These are phyloP conservation scores for Reticulitermes speratus DNA, from an alignment of 1,140 invertebrate species.

Conservation along the genomic window DNA sequence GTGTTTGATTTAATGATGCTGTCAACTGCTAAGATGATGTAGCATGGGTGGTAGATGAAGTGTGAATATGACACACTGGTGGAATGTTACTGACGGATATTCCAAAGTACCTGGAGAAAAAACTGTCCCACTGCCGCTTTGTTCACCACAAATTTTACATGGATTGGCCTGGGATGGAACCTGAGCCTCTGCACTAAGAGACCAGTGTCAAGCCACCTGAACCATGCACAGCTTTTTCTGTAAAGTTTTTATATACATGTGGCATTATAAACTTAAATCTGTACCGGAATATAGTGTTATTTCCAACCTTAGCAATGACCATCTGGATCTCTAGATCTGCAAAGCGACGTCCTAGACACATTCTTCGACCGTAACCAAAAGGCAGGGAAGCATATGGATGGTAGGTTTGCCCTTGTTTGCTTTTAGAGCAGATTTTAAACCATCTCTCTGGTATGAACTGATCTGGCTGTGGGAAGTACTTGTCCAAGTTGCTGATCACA, in stretches of 20 bases:
- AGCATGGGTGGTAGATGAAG: too few species aligned
- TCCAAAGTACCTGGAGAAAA: too few species aligned
- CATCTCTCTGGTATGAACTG: slow-evolving; percentile 76
- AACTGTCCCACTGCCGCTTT: too few species aligned
- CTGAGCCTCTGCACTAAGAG: too few species aligned
- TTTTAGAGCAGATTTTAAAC: slow-evolving; percentile 52
- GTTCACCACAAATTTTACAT: too few species aligned
- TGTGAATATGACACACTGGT: too few species aligned
- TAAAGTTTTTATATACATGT: too few species aligned
- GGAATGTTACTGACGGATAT: too few species aligned
- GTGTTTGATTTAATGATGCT: neutral
- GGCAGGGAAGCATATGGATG: slow-evolving; percentile 40
- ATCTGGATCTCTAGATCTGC: slow-evolving; percentile 46
- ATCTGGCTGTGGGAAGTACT: slow-evolving; percentile 66
- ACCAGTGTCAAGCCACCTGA: too few species aligned
- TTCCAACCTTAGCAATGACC: slow-evolving; percentile 34
- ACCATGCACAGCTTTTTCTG: too few species aligned
- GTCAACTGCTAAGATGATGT: neutral
- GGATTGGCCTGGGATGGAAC: too few species aligned
- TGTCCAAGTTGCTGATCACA: slow-evolving; percentile 72
- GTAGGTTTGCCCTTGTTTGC: neutral
- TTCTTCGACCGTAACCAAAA: slow-evolving; percentile 43
- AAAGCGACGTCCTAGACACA: slow-evolving; percentile 44
- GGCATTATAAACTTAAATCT: too few species aligned
- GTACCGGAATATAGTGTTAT: neutral